Conservation (phyloP, 1,140 invertebrate genomes). For the Argopecten irradians region DNA sequence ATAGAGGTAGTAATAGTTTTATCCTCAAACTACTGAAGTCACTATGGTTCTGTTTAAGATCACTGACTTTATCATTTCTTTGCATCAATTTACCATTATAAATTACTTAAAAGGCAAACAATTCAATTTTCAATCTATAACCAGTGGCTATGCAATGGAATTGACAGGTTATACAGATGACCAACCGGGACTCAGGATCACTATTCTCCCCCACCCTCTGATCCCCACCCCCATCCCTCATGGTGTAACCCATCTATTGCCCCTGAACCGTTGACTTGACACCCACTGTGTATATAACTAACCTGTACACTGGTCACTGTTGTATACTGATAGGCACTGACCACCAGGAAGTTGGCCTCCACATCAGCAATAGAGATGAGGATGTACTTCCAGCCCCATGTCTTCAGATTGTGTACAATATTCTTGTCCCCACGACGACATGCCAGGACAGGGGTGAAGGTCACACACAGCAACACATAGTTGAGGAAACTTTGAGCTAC, state of each 20-base stretch:
- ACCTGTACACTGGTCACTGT: slow-evolving; percentile 79
- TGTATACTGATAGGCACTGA: slow-evolving; percentile 84
- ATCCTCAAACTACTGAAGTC: no score
- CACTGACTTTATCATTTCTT: no score
- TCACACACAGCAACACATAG: slow-evolving; percentile 85
- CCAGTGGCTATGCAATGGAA: no score
- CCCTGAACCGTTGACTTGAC: not conserved
- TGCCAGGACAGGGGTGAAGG: slow-evolving; percentile 86
- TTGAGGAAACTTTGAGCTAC: slow-evolving; percentile 88
- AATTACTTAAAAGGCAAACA: no score
- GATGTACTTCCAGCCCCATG: slow-evolving; percentile 85
- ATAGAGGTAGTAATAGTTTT: no score
- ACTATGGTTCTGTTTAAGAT: no score
- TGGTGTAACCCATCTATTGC: not conserved
- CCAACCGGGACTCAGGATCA: not conserved
- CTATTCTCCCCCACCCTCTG: not conserved
- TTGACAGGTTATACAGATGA: not conserved
- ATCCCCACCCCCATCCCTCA: not conserved
- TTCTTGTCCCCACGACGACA: slow-evolving; percentile 83
- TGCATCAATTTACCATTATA: no score
- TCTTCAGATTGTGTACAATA: slow-evolving; percentile 83
- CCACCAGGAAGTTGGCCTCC: slow-evolving; percentile 86
- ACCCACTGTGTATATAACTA: slow-evolving; percentile 33
- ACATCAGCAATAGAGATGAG: slow-evolving; percentile 88
- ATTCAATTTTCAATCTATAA: no score